Base-by-base conservation (phyloP, 2,888 invertebrate genomes). In the Pheosia gnoma region DNA sequence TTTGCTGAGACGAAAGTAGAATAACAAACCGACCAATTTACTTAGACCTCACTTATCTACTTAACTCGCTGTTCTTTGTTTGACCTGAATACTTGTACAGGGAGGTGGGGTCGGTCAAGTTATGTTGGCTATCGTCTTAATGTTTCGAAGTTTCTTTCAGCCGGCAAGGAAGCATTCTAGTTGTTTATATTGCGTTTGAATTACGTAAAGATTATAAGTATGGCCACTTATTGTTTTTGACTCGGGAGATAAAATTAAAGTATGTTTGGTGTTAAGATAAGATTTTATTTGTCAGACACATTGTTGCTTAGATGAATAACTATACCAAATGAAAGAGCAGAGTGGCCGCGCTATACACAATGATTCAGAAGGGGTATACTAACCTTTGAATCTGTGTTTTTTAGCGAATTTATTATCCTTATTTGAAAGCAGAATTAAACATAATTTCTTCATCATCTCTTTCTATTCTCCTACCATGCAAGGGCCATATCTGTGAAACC, bases 401-500 rank as follows among this genome's bases (percentile, higher is more conserved):
- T 25, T 25, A 1, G 25, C 2, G 25, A 25, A 25, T 25, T 25
- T 25, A 25, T 25, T 25, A 25, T 25, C 25, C 25, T 25, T 25
- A 25, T 25, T 25, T 25, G 25, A 25, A 25, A 25, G 25, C 25
- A 1, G 25, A 25, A 25, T 25, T 25, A 25, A 25, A 25, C 25
- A 25, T 25, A n/a, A 25, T 25, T 25, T 25, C 25, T 25, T 25
- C 25, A 25, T 25, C 25, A 1, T 25, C 58, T 59, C 7, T 56
- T 61, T 57, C n/a, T 70, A 63, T 51, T 53, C 55, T 0, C 68
- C 64, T 4, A 66, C 7, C 52, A 75, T 57, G 53, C 78, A 78
- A 13, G 72, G 75, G 0, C 78, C 78, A n/a, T 43, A 67, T 39
- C 78, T 78, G 71, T 3, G 63, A 69, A 65, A 13, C n/a, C 49